A percentile compares a stretch with the other conserved stretches of the same genome.
phyloP scores from a whole-genome alignment of 2,888 invertebrate genomes.

The Xestia ashworthii region DNA sequence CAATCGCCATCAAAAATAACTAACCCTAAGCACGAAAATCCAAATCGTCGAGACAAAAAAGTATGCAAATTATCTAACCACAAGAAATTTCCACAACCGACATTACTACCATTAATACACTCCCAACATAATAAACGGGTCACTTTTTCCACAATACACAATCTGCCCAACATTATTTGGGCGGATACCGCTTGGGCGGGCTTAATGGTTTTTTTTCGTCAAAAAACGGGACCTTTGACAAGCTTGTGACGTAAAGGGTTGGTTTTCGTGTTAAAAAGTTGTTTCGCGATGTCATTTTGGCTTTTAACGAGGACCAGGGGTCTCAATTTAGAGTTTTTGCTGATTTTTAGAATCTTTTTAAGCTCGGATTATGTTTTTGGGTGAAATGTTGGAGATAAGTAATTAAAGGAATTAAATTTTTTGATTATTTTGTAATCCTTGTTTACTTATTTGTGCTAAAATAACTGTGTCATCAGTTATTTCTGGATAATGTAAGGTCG shows the following conservation, averaged over 20 bases:
- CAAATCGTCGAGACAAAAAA: background rate
- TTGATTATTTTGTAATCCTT: background rate
- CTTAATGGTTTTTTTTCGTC: conserved; percentile 51
- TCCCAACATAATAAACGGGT: conserved; percentile 54
- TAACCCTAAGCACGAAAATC: too few relatives aligned
- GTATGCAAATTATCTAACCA: background rate
- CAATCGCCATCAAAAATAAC: too few relatives aligned
- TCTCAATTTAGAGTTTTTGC: conserved; percentile 53
- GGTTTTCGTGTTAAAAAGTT: conserved; percentile 60
- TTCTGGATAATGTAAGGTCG: too few relatives aligned
- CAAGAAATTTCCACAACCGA: conserved; percentile 14
- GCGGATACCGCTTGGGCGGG: conserved; percentile 47
- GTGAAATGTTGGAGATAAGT: conserved; percentile 21
- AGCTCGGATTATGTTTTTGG: conserved; percentile 35
- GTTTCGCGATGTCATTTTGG: conserved; percentile 60
- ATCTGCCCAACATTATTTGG: conserved; percentile 54
- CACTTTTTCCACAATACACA: conserved; percentile 55
- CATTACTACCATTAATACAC: conserved; percentile 39
- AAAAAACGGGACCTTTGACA: conserved; percentile 59
- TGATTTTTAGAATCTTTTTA: conserved; percentile 49
- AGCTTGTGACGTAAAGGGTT: conserved; percentile 60
- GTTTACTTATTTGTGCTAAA: background rate
- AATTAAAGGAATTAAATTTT: conserved; percentile 30
- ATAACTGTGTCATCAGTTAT: background rate
- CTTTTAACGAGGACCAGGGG: conserved; percentile 55